Evolutionary conservation across 2,888 invertebrate species (phyloP).

Genomic region (Lampropteryx suffumata): DNA sequence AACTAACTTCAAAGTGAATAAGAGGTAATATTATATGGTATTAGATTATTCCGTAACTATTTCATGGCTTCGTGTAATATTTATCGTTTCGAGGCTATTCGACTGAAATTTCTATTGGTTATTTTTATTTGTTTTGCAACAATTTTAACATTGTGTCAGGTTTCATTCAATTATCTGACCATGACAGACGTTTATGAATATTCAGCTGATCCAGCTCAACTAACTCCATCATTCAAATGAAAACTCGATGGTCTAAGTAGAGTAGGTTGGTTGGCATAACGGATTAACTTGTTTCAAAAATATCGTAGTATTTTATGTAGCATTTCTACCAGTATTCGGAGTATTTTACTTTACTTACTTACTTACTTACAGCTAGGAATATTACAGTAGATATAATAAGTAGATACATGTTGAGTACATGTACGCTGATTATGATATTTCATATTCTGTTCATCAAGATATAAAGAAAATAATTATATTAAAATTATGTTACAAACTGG

Average conservation of each 20-base stretch:
- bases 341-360: too few species aligned
- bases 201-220: conserved; percentile 10
- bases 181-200: conserved; percentile 21
- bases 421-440: too few species aligned
- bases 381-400: too few species aligned
- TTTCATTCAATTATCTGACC: conserved; percentile 20
- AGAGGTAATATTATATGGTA: not conserved
- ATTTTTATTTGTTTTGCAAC: conserved; percentile 10
- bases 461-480: too few species aligned
- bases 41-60: conserved; percentile 2
- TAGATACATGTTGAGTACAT: too few species aligned
- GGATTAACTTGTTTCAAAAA: not conserved
- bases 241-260: conserved; percentile 5
- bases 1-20: too few species aligned
- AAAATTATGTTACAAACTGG: too few species aligned
- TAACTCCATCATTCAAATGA: conserved; percentile 8
- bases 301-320: too few species aligned
- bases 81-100: conserved; percentile 1
- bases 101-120: conserved; percentile 18
- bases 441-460: too few species aligned
- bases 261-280: not conserved
- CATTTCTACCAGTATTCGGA: too few species aligned
- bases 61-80: conserved; percentile 5
- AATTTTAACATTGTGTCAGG: conserved; percentile 4
- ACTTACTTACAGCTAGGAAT: too few species aligned